phyloP scores from a whole-genome alignment of 2,113 vertebrate species.

The Dolichotis patagonum region DNA sequence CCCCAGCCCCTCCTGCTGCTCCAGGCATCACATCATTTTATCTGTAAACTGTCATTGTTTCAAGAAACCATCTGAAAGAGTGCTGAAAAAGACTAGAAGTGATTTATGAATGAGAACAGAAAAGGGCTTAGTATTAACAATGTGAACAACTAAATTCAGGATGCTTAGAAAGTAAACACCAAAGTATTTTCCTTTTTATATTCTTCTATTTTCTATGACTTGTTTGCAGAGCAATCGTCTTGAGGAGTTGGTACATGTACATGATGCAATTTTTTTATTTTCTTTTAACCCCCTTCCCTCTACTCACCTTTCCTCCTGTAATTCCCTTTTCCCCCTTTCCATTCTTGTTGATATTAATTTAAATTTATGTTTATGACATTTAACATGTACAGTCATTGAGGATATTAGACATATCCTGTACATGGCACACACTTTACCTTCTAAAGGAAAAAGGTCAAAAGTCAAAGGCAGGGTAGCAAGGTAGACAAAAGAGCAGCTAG shows the following conservation, averaged over 20 bases:
- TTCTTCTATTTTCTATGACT: neutral
- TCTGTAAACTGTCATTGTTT: neutral
- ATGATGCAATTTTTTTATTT: neutral
- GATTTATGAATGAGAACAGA: constrained; percentile 1
- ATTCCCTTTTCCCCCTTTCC: neutral
- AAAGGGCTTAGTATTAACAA: neutral
- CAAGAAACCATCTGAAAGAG: constrained; percentile 1
- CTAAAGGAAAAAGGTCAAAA: constrained; percentile 4
- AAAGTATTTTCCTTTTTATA: neutral
- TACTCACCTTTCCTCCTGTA: neutral
- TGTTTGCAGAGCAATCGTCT: neutral
- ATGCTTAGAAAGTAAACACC: neutral
- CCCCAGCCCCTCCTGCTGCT: neutral
- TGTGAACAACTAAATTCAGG: neutral
- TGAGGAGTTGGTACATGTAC: neutral
- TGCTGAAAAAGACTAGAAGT: neutral
- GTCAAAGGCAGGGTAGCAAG: neutral
- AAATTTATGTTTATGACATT: neutral
- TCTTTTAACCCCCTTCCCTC: neutral
- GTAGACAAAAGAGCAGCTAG: neutral
- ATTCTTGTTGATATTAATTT: neutral
- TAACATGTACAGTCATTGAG: neutral
- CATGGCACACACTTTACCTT: neutral
- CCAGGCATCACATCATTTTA: neutral
- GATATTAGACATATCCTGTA: neutral